Conservation (phyloP, 1,140 invertebrate genomes). For the Zaprionus gabonicus region DNA sequence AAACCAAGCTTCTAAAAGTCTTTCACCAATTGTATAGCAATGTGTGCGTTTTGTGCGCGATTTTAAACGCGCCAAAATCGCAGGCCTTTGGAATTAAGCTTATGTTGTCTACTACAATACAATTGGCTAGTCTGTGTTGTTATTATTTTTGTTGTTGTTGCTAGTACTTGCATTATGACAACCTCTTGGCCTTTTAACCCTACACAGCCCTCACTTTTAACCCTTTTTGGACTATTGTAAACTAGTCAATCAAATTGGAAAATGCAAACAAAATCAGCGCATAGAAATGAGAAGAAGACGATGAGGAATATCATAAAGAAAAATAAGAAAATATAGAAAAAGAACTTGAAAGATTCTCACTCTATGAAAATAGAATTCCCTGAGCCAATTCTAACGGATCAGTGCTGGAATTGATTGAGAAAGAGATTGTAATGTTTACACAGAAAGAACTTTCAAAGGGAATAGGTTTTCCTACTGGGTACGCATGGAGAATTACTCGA, state of each 20-base stretch:
- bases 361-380: neutral
- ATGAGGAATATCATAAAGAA: neutral
- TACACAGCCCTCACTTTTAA: neutral
- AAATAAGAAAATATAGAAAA: neutral
- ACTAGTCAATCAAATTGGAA: neutral
- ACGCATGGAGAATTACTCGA: conserved; percentile 1
- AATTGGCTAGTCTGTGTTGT: too few relatives aligned
- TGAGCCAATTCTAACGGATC: neutral
- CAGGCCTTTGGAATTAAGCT: neutral
- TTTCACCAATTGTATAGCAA: neutral
- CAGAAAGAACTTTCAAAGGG: neutral
- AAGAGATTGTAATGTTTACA: neutral
- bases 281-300: neutral
- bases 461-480: neutral
- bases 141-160: too few relatives aligned
- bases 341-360: neutral
- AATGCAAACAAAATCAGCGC: neutral
- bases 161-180: neutral
- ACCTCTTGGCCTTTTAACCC: neutral
- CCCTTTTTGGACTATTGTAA: neutral
- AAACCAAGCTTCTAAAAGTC: neutral
- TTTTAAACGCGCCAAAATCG: neutral
- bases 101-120: too few relatives aligned
- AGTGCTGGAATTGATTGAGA: neutral
- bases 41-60: neutral